phyloP scores from a whole-genome alignment of 2,113 vertebrate genomes.

The Cyprinus carpio region DNA sequence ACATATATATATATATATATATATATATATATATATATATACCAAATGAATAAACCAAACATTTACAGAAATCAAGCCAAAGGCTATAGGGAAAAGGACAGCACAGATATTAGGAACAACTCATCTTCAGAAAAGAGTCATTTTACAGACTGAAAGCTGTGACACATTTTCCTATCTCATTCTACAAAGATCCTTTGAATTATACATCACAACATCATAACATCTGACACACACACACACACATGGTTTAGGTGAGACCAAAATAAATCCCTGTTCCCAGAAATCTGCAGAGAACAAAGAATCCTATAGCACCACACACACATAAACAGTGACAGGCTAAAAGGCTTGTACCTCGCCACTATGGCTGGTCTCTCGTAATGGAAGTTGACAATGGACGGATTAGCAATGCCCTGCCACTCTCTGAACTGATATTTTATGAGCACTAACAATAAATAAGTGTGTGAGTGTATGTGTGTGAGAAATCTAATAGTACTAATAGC shows the following conservation, averaged over 20 bases:
- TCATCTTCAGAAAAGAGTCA: neutral
- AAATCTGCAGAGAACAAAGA: conserved; percentile 36
- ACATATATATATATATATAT: no score
- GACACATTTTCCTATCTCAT: neutral
- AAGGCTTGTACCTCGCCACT: conserved; percentile 26
- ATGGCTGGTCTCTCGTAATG: conserved; percentile 38
- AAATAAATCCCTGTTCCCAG: neutral
- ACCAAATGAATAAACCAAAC: no score
- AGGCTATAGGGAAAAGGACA: neutral
- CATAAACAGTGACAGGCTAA: conserved; percentile 2
- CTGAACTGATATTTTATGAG: conserved; percentile 61
- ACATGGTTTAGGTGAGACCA: neutral
- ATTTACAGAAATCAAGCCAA: neutral
- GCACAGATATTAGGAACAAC: neutral
- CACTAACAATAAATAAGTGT: conserved; percentile 65
- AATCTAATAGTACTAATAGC: conserved; percentile 65
- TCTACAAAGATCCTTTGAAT: neutral
- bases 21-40: no score
- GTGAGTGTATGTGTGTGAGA: conserved; percentile 45
- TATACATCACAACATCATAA: neutral
- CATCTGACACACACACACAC: neutral
- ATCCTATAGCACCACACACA: conserved; percentile 10
- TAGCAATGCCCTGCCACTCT: conserved; percentile 24
- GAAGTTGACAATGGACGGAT: conserved; percentile 54
- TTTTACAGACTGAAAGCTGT: neutral